Base-by-base conservation (phyloP, 2,888 invertebrate genomes). In the Polydrusus pterygomalis region DNA sequence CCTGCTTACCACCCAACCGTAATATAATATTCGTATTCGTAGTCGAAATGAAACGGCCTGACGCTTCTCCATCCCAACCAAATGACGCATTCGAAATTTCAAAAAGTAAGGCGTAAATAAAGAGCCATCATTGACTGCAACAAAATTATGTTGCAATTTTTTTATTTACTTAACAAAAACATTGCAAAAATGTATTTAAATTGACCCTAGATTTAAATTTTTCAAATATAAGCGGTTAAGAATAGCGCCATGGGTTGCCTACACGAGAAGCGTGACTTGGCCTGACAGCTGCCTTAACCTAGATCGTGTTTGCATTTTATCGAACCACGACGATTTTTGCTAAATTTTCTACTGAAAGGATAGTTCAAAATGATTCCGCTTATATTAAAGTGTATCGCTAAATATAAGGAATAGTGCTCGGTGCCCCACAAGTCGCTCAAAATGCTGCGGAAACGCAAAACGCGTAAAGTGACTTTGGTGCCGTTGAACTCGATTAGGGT, bases 241-340 rank as follows among this genome's bases (percentile, higher is more conserved):
- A 38, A 56, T 10, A 13, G 68, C 18, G 38, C 56, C 47, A 68
- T 20, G 18, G 54, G 68, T 68, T 68, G 68, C 68, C 68, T 68
- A 68, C n/a, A 40, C 20, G 30, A 38, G n/a, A 18, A 70, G 58
- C 58, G 58, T 43, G 56, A 70, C 58, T 45, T 45, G 43, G 15
- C 20, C 43, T 60, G 77, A 75, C 74, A 74, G 64, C 67, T 69
- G 43, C 68, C 74, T 62, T 77, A 77, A 77, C 77, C 77, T 77
- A 77, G 64, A 68, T 72, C 67, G 67, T 71, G 64, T 74, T 70
- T 72, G 67, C 67, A 68, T 74, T 72, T 73, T 75, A 72, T 72
- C 65, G 76, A 76, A 69, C 74, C 67, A 69, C 68, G 63, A 70
- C 56, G 58, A 30, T 17, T 60, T 56, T 70, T n/a, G 17, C 47